These are phyloP conservation scores for Thamnophis sirtalis DNA, from an alignment of 2,113 vertebrate species.

Conservation along the genomic window DNA sequence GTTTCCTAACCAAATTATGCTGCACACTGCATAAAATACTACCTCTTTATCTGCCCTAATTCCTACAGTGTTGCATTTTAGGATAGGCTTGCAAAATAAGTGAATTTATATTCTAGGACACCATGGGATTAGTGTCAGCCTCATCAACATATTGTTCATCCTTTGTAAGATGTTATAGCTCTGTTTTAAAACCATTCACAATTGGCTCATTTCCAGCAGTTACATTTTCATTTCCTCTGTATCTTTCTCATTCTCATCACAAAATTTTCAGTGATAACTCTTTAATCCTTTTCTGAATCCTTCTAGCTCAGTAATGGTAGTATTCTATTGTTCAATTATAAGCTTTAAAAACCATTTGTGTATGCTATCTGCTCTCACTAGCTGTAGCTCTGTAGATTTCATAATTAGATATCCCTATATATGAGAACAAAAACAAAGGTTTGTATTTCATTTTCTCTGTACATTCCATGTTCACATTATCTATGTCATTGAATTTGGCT, in stretches of 20 bases:
- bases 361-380: not conserved
- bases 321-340: not conserved
- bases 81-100: not conserved
- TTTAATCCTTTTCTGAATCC: constrained; percentile 5
- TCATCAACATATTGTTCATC: not conserved
- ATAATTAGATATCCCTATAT: not conserved
- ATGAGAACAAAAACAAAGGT: not conserved
- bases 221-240: not conserved
- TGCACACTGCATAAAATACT: not conserved
- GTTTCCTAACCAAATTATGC: not conserved
- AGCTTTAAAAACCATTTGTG: not conserved
- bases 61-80: not conserved
- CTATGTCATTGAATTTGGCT: not conserved
- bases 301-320: not conserved
- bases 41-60: not conserved
- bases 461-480: not conserved
- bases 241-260: not conserved
- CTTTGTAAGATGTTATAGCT: not conserved
- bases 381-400: not conserved
- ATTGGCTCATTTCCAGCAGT: not conserved
- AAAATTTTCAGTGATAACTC: not conserved
- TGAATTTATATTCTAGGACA: not conserved
- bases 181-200: not conserved
- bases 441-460: not conserved
- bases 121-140: too few relatives aligned